Percentiles rank a stretch among this genome's conserved stretches.
phyloP scores from a whole-genome alignment of 2,888 invertebrate genomes.

The Esperia sulphurella region DNA sequence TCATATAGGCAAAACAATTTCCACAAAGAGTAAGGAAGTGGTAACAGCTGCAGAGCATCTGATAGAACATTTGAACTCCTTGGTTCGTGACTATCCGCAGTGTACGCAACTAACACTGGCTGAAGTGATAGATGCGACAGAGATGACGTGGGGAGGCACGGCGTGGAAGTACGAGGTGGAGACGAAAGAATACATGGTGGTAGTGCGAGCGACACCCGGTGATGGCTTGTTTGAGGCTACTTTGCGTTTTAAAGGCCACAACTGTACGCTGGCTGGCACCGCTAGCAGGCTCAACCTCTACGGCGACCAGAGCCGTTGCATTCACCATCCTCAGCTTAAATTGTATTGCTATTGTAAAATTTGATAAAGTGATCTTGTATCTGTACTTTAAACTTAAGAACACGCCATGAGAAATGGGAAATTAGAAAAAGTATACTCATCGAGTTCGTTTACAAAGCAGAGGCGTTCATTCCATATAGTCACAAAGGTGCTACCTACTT shows the following conservation, averaged over 20 bases:
- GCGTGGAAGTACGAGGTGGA: slow-evolving; percentile 21
- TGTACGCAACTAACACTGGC: slow-evolving; percentile 80
- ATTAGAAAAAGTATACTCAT: no score
- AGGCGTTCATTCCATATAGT: no score
- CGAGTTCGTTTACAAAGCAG: no score
- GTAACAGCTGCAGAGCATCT: slow-evolving; percentile 77
- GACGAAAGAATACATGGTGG: slow-evolving; percentile 76
- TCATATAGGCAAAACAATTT: slow-evolving; percentile 76
- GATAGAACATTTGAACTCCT: slow-evolving; percentile 81
- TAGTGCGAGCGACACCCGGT: slow-evolving; percentile 80
- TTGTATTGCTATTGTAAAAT: slow-evolving; percentile 3
- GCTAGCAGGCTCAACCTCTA: slow-evolving; percentile 86
- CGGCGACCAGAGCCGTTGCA: slow-evolving; percentile 84
- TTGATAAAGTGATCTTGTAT: neutral
- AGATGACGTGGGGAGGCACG: slow-evolving; percentile 71
- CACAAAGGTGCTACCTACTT: no score
- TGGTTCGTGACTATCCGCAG: slow-evolving; percentile 75
- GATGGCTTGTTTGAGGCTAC: slow-evolving; percentile 86
- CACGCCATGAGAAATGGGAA: no score
- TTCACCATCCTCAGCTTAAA: slow-evolving; percentile 79
- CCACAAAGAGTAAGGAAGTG: slow-evolving; percentile 66
- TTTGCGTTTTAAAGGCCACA: slow-evolving; percentile 44
- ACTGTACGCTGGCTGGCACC: slow-evolving; percentile 78
- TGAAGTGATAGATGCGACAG: slow-evolving; percentile 33
- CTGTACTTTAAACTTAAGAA: no score